These are phyloP conservation scores for Serrognathus titanus DNA, from an alignment of 2,888 invertebrate species.

Conservation along the genomic window DNA sequence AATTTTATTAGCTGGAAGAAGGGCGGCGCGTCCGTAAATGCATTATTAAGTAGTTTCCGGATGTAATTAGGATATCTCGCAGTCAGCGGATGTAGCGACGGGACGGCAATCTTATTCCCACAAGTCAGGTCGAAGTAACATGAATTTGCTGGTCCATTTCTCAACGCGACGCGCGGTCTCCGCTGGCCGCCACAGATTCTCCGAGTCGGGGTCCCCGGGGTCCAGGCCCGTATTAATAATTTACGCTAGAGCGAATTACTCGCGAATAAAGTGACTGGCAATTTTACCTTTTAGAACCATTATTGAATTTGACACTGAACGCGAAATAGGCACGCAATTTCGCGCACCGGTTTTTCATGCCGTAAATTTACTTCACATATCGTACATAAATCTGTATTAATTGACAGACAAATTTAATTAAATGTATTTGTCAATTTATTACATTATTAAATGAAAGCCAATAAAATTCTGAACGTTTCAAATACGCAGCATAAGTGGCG, in stretches of 20 bases:
- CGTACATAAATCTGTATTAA: too few relatives aligned
- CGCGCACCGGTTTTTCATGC: background rate
- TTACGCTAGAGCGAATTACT: slow-evolving; percentile 27
- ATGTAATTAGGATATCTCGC: slow-evolving; percentile 14
- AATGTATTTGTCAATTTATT: too few relatives aligned
- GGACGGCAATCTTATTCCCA: slow-evolving; percentile 32
- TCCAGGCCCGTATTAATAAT: slow-evolving; percentile 37
- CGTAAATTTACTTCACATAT: background rate
- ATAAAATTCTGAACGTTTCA: too few relatives aligned
- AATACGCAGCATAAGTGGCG: too few relatives aligned
- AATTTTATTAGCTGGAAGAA: background rate
- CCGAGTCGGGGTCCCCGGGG: slow-evolving; percentile 30
- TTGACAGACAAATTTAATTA: too few relatives aligned
- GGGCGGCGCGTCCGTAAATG: slow-evolving; percentile 7
- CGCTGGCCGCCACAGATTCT: slow-evolving; percentile 32
- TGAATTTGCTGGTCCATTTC: slow-evolving; percentile 43
- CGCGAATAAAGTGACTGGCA: slow-evolving; percentile 14
- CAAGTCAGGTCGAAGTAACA: slow-evolving; percentile 34
- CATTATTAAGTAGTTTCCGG: slow-evolving; percentile 13
- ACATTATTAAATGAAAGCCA: too few relatives aligned
- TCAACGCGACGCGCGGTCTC: slow-evolving; percentile 33
- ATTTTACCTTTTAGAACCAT: background rate
- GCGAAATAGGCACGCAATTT: background rate
- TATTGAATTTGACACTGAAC: background rate
- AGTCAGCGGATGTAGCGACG: slow-evolving; percentile 9